Evolutionary conservation across 2,797 vertebrate genomes (phyloP).

Genomic region (Eurystomus glaucurus): DNA sequence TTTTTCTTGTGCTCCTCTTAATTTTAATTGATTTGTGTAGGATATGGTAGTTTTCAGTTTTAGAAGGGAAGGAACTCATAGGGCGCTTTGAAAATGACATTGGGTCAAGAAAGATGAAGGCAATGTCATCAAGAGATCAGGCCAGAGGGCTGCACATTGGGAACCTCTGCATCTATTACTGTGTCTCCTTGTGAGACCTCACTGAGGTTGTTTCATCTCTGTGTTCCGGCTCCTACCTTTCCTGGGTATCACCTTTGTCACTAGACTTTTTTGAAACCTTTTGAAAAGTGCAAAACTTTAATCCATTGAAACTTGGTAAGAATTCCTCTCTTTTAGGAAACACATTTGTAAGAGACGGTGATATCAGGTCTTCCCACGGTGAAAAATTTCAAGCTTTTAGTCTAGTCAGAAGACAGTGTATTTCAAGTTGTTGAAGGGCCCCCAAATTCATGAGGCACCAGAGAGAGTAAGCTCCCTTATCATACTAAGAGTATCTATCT

Average conservation of each 20-base stretch:
- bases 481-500: neutral
- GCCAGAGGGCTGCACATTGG: neutral
- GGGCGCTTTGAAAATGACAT: neutral
- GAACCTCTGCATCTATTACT: neutral
- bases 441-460: neutral
- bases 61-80: neutral
- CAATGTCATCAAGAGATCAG: neutral
- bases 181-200: neutral
- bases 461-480: neutral
- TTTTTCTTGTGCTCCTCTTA: neutral
- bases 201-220: neutral
- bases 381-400: neutral
- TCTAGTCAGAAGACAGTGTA: neutral
- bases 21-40: neutral
- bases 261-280: neutral
- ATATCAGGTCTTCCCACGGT: neutral
- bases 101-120: conserved; percentile 4
- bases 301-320: neutral
- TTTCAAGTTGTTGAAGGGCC: neutral
- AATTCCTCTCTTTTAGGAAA: neutral
- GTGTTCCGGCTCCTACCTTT: neutral
- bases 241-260: neutral
- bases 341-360: neutral
- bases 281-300: conserved; percentile 7
- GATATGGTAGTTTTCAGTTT: neutral